Percentiles rank a stretch among this genome's conserved stretches.
phyloP scores from a whole-genome alignment of 2,797 vertebrate genomes.

The Macropodus opercularis region DNA sequence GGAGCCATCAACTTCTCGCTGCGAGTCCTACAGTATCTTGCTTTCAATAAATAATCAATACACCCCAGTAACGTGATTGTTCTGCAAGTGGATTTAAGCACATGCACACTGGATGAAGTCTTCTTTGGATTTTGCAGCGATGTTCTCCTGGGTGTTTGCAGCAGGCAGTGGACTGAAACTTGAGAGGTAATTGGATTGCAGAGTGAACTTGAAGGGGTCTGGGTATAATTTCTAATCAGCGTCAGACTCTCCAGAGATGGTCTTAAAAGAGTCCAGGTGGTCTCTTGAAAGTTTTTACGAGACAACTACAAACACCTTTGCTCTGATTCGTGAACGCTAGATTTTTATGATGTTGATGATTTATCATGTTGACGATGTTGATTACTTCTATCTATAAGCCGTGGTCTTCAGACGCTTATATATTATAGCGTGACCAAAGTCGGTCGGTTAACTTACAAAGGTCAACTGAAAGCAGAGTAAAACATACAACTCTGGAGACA shows the following conservation, averaged over 20 bases:
- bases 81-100: conserved; percentile 32
- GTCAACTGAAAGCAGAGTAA: not conserved
- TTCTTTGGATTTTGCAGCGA: conserved; percentile 40
- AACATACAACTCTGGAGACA: not conserved
- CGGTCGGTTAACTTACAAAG: not conserved
- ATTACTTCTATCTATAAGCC: conserved; percentile 5
- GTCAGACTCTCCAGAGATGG: conserved; percentile 43
- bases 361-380: conserved; percentile 7
- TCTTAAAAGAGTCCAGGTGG: conserved; percentile 60
- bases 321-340: conserved; percentile 23
- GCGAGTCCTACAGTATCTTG: not conserved
- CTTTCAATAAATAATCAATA: conserved; percentile 40
- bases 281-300: conserved; percentile 63
- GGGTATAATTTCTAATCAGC: conserved; percentile 66
- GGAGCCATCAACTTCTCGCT: conserved; percentile 12
- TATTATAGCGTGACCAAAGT: not conserved
- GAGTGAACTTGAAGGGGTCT: conserved; percentile 52
- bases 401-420: not conserved
- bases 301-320: conserved; percentile 15
- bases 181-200: conserved; percentile 58
- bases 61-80: conserved; percentile 15
- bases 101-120: conserved; percentile 50
- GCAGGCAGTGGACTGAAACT: conserved; percentile 52
- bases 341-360: no score
- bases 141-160: conserved; percentile 30